Evolutionary conservation across 2,113 vertebrate species (phyloP).

Genomic region (Spheniscus mendiculus): DNA sequence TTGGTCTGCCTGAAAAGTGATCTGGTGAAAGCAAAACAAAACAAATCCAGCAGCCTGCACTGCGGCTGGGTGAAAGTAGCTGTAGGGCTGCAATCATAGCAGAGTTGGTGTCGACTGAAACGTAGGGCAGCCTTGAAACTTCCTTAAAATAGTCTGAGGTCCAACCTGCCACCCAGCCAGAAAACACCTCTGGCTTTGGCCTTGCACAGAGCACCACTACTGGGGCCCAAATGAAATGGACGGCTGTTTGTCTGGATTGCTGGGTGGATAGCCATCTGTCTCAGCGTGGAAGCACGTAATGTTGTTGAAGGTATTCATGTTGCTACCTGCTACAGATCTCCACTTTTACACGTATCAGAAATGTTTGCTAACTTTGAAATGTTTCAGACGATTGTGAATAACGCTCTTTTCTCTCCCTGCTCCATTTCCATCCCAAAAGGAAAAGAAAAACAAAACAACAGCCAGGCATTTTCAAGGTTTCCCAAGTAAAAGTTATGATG

Average conservation of each 20-base stretch:
- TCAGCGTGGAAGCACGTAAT: not conserved
- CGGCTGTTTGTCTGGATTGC: not conserved
- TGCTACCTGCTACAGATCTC: not conserved
- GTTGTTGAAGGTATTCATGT: not conserved
- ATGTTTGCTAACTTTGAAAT: not conserved
- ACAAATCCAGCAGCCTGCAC: not conserved
- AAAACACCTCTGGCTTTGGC: not conserved
- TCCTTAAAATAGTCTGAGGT: not conserved
- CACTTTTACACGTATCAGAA: not conserved
- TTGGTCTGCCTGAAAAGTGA: not conserved
- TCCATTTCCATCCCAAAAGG: not conserved
- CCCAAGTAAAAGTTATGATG: not conserved
- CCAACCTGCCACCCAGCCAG: not conserved
- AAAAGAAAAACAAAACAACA: not conserved
- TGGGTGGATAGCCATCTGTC: not conserved
- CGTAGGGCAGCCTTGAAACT: not conserved
- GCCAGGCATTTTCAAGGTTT: not conserved
- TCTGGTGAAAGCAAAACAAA: not conserved
- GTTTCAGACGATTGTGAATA: not conserved
- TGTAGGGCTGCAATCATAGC: rapidly evolving
- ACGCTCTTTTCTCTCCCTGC: not conserved
- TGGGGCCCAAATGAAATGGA: not conserved
- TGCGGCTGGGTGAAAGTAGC: not conserved
- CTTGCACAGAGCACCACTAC: not conserved
- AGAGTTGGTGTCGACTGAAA: not conserved